phyloP scores from a whole-genome alignment of 2,888 invertebrate species.

The Andrena marginata region DNA sequence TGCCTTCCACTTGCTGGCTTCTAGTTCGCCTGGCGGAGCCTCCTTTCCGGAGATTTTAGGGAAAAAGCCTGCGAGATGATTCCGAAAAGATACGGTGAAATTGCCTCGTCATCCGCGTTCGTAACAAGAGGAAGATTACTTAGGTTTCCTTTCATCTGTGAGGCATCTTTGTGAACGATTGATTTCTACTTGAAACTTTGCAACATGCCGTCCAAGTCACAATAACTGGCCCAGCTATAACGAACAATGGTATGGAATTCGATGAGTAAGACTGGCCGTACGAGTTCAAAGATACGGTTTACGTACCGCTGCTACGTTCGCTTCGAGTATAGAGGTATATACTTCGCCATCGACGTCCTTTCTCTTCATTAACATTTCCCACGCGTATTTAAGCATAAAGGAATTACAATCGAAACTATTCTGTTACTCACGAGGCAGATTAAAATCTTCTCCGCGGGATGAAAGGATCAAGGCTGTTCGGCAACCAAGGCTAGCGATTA shows the following conservation, averaged over 20 bases:
- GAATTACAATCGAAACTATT: slow-evolving; percentile 17
- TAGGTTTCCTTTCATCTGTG: too few relatives aligned
- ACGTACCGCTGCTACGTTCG: neutral
- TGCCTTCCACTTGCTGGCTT: slow-evolving; percentile 10
- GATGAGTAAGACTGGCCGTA: neutral
- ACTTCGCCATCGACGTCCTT: slow-evolving; percentile 14
- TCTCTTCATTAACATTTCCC: slow-evolving; percentile 37
- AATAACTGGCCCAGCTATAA: too few relatives aligned
- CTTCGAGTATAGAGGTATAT: neutral
- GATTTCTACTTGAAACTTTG: too few relatives aligned
- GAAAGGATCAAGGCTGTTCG: slow-evolving; percentile 4
- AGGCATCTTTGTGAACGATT: too few relatives aligned
- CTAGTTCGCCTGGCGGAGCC: slow-evolving; percentile 6
- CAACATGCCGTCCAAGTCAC: too few relatives aligned
- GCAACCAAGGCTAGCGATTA: neutral
- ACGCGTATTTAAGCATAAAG: slow-evolving; percentile 11
- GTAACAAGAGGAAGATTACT: too few relatives aligned
- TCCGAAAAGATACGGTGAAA: neutral
- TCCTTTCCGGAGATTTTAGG: slow-evolving; percentile 37
- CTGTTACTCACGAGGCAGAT: slow-evolving; percentile 19
- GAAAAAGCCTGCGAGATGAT: neutral
- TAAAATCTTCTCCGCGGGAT: neutral
- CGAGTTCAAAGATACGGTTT: slow-evolving; percentile 20
- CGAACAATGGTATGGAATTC: neutral
- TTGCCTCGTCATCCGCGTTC: too few relatives aligned